Percentiles rank a stretch among this genome's conserved stretches.
phyloP scores from a whole-genome alignment of 2,113 vertebrate species.

The Puntigrus tetrazona region DNA sequence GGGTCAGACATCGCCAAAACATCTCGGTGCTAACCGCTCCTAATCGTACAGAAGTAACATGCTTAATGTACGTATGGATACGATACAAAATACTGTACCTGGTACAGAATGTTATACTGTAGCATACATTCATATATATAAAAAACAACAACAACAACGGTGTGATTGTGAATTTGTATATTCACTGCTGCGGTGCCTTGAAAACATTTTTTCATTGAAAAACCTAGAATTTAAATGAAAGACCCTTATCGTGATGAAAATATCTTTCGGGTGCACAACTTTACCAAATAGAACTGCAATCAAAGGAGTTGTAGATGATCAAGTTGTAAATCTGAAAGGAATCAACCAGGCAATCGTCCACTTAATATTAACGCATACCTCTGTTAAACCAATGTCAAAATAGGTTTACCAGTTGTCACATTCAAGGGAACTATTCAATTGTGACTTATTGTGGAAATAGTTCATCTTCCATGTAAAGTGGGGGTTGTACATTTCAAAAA shows the following conservation, averaged over 20 bases:
- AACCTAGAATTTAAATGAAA: neutral
- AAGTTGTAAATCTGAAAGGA: neutral
- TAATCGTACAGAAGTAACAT: neutral
- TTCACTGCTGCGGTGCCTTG: too few relatives aligned
- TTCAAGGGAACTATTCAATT: too few relatives aligned
- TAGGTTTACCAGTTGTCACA: neutral
- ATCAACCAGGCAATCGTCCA: neutral
- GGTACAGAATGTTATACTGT: neutral
- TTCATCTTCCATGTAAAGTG: neutral
- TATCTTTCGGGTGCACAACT: neutral
- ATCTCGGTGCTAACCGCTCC: neutral
- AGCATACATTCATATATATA: neutral
- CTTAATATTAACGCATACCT: neutral
- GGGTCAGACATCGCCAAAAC: neutral
- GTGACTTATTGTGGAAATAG: neutral
- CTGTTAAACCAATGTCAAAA: neutral
- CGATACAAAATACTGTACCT: neutral
- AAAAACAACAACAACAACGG: neutral
- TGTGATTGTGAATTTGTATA: neutral
- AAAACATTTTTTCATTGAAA: neutral
- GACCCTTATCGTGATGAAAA: neutral
- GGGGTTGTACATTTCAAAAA: too few relatives aligned
- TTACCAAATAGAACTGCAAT: neutral
- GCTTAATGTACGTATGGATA: neutral
- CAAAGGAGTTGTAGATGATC: too few relatives aligned